Conservation (phyloP, 2,888 invertebrate genomes). For the Formica aserva region DNA sequence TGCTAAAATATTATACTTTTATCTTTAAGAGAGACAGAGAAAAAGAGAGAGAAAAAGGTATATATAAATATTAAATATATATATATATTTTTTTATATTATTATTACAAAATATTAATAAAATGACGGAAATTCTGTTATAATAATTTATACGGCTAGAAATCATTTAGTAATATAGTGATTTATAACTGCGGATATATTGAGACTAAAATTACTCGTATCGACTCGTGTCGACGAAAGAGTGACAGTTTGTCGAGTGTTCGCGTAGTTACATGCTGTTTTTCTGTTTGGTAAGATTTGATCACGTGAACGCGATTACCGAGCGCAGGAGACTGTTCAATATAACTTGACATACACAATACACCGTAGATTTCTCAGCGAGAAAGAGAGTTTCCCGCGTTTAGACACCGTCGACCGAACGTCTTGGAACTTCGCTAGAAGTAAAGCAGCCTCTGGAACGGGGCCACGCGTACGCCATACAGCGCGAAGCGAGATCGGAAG, state of each 20-base stretch:
- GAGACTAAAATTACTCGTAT: background rate
- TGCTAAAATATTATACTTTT: background rate
- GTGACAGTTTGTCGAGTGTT: background rate
- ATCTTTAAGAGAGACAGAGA: background rate
- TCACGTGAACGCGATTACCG: background rate
- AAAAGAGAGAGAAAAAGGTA: background rate
- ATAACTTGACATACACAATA: constrained; percentile 44
- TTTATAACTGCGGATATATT: background rate
- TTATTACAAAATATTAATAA: background rate
- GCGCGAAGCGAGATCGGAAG: background rate
- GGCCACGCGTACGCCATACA: constrained; percentile 9
- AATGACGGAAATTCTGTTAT: background rate
- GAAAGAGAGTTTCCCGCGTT: constrained; percentile 22
- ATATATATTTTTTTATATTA: background rate
- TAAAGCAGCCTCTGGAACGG: constrained; percentile 30
- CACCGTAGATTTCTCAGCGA: constrained; percentile 32
- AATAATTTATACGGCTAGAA: background rate
- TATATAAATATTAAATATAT: background rate
- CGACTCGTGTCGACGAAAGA: background rate
- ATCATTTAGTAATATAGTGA: background rate
- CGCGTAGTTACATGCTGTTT: background rate
- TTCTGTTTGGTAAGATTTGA: background rate
- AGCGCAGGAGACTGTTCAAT: constrained; percentile 10
- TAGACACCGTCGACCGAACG: constrained; percentile 42
- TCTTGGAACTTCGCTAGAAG: constrained; percentile 43